Conservation (phyloP, 1,140 invertebrate genomes). For the Drosophila persimilis region DNA sequence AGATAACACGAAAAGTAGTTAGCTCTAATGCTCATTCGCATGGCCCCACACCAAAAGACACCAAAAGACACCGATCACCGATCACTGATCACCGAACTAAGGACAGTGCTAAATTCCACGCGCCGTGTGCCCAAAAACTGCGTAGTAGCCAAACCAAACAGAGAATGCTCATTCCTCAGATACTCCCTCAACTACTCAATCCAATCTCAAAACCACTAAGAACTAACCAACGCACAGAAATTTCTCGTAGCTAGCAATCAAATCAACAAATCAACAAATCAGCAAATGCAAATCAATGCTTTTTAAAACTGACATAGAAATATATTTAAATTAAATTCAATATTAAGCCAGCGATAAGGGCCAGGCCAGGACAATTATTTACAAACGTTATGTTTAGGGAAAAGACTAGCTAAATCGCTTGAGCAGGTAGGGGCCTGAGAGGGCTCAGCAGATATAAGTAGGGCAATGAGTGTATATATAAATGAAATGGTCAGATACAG, state of each 20-base stretch:
- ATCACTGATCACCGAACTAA: conserved; percentile 11
- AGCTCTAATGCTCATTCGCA: conserved; percentile 10
- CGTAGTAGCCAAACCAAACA: conserved; percentile 27
- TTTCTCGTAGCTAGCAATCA: conserved; percentile 47
- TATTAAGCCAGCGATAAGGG: conserved; percentile 13
- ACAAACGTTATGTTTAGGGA: conserved; percentile 57
- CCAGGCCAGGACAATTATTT: conserved; percentile 55
- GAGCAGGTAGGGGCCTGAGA: conserved; percentile 1
- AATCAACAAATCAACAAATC: conserved; percentile 1
- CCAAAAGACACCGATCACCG: conserved; percentile 1
- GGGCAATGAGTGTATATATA: conserved; percentile 37
- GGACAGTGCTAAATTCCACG: conserved; percentile 18
- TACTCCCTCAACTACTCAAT: conserved; percentile 22
- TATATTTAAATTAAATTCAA: too few species aligned
- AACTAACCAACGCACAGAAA: conserved; percentile 64
- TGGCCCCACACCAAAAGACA: conserved; percentile 13
- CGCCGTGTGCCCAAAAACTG: conserved; percentile 22
- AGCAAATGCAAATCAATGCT: conserved; percentile 11
- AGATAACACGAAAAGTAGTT: conserved; percentile 13
- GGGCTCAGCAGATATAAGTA: conserved; percentile 22
- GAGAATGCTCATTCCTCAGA: conserved; percentile 44
- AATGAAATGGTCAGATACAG: background rate
- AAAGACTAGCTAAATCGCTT: conserved; percentile 37
- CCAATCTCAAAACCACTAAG: conserved; percentile 31
- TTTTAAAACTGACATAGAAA: conserved; percentile 23